Percentiles rank a stretch among this genome's conserved stretches.
phyloP scores from a whole-genome alignment of 2,797 vertebrate genomes.

The Pelodytes ibericus region DNA sequence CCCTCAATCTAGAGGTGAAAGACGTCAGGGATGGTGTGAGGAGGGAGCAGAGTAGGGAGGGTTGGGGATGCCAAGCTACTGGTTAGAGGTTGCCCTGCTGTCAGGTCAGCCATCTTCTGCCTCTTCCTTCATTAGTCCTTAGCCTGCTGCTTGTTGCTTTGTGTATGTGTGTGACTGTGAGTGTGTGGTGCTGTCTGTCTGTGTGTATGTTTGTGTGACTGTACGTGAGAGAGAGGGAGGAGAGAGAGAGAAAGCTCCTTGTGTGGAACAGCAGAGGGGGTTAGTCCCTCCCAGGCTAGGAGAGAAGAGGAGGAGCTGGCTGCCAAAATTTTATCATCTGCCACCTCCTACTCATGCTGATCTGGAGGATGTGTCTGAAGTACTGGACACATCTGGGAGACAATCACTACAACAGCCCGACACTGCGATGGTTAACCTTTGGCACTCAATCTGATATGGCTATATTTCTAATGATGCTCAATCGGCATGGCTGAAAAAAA shows the following conservation, averaged over 20 bases:
- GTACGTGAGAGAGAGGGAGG: slow-evolving; percentile 59
- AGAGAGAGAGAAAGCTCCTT: slow-evolving; percentile 77
- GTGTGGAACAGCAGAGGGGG: slow-evolving; percentile 84
- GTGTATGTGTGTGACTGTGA: slow-evolving; percentile 44
- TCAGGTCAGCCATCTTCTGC: slow-evolving; percentile 92
- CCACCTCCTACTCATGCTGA: slow-evolving; percentile 31
- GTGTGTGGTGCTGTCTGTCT: slow-evolving; percentile 37
- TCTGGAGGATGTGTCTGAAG: slow-evolving; percentile 5
- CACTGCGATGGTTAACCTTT: too few species aligned
- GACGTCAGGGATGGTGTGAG: slow-evolving; percentile 64
- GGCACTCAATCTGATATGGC: too few species aligned
- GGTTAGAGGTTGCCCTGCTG: slow-evolving; percentile 77
- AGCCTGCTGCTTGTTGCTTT: slow-evolving; percentile 54
- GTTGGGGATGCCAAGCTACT: slow-evolving; percentile 66
- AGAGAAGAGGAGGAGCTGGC: slow-evolving; percentile 39
- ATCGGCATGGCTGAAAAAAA: too few species aligned
- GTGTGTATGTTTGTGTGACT: slow-evolving; percentile 55
- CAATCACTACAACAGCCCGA: too few species aligned
- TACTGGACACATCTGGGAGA: slow-evolving; percentile 33
- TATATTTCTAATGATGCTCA: too few species aligned
- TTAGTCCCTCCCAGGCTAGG: slow-evolving; percentile 39
- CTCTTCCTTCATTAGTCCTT: slow-evolving; percentile 79
- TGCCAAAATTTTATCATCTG: slow-evolving; percentile 43
- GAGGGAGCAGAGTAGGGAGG: slow-evolving; percentile 59
- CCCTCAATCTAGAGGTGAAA: slow-evolving; percentile 64